phyloP scores from a whole-genome alignment of 2,113 vertebrate genomes.

The Gnathonemus echidnorhynchus region DNA sequence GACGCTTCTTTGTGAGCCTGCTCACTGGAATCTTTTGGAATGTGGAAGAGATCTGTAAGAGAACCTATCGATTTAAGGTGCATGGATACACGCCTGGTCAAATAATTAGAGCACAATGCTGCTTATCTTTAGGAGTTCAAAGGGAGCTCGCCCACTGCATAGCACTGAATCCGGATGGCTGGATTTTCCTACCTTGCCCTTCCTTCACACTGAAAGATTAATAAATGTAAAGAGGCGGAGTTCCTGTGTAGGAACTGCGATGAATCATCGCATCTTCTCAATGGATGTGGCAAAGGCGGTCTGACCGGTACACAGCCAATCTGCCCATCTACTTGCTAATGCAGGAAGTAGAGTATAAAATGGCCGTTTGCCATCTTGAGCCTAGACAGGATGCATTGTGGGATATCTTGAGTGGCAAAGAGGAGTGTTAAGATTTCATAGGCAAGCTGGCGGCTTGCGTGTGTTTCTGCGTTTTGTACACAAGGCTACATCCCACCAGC shows the following conservation, averaged over 20 bases:
- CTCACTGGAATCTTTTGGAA: not conserved
- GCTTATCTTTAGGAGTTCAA: not conserved
- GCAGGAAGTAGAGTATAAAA: not conserved
- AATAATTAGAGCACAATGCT: not conserved
- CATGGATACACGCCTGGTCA: not conserved
- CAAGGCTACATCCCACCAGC: slow-evolving; percentile 8
- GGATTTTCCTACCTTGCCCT: not conserved
- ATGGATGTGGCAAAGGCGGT: not conserved
- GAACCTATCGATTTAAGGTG: not conserved
- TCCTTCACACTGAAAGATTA: not conserved
- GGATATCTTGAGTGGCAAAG: not conserved
- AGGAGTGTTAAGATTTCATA: not conserved
- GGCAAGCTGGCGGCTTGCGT: not conserved
- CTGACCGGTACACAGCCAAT: not conserved
- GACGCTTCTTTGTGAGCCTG: not conserved
- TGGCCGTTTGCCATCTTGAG: not conserved
- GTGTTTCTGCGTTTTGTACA: slow-evolving; percentile 6
- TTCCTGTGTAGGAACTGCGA: not conserved
- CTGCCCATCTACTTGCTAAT: not conserved
- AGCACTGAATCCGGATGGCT: not conserved
- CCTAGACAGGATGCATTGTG: not conserved
- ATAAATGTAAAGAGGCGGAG: not conserved
- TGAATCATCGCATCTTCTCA: not conserved
- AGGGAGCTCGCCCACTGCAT: not conserved
- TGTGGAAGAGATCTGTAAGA: not conserved